Evolutionary conservation across 2,113 vertebrate species (phyloP), one percentile per base, ranked within the genome.

Genomic region (Myrmophylax atrothorax): DNA sequence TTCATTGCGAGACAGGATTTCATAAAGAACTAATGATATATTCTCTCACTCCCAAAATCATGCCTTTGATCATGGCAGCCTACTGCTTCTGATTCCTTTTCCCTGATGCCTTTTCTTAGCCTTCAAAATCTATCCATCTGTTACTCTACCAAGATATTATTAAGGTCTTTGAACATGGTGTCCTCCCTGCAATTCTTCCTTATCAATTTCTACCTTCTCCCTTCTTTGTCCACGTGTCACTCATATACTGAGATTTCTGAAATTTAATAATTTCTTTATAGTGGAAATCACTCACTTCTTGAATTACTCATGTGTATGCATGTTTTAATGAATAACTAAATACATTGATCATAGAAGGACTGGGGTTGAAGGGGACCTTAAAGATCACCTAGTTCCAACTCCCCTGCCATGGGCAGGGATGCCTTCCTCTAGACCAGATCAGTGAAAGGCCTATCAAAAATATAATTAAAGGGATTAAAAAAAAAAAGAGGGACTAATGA

Each of bases 91-190:
- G 38, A 68, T 75, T 9, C 3, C 56, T 55, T 75, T 94, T 92
- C 12, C 53, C 33, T 49, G 4, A 31, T n/a, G n/a, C n/a, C n/a
- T n/a, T n/a, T n/a, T 37, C 14, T 69, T 73, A 44, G 22, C n/a
- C 25, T 78, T 81, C 64, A 55, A 52, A 81, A 72, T 79, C 31
- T 63, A 20, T 33, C 33, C 68, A 12, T 44, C 49, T 74, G 25
- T 59, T 72, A 68, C 20, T 44, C 40, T 31, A 55, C 6, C 26
- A 82, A 72, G 50, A 59, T 1, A 2, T 25, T 8, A 2, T 50
- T 26, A 80, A 88, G 25, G 18, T 38, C 31, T 66, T 92, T 58
- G 28, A 80, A 40, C 0, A 0, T 25, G 22, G 14, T 40, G 2
- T 84, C 26, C n/a, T 72, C 18, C 13, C 24, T 76, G 38, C 6